Base-by-base conservation (phyloP, 2,113 vertebrate genomes). In the Halcyon senegalensis region DNA sequence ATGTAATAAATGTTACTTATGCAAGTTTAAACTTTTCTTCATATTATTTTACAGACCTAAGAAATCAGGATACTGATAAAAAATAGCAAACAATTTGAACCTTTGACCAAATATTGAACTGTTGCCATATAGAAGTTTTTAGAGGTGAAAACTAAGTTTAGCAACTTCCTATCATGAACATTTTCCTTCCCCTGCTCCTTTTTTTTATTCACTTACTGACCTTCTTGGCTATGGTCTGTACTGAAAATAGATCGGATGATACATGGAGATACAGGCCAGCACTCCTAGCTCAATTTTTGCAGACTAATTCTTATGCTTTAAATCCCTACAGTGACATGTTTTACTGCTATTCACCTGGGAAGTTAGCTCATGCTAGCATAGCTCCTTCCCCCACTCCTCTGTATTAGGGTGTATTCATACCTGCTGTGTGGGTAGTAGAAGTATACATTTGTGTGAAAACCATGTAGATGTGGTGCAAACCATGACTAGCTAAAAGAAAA, bases 321-420 rank as follows among this genome's bases (percentile, higher is more conserved):
- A 16, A 68, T 41, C 28, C 18, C 37, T 73, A 19, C 11, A 48
- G 37, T 39, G 30, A 23, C 7, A 1, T 25, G 10, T 55, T 83
- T 63, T 13, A 17, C 18, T 50, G n/a, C 16, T 37, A 9, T 43
- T 76, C 43, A 37, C 28, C 58, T 68, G 21, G 17, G 33, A 93
- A 72, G 43, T 25, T 48, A 51, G 19, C 33, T 43, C 7, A 30
- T 35, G 23, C 4, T 51, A 11, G 2, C 0, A 0, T 24, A 67
- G 16, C 2, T 90, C 37, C 24, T 59, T 44, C 19, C 6, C 13
- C 17, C 7, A 7, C 6, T 2, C 5, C 43, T 27, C 28, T 53
- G 10, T 74, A 17, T 33, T 30, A 53, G 8, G 23, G 10, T 46
- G 16, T 21, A 53, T 50, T 37, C 4, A 24, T 39, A 48, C 4